These are phyloP conservation scores for Simalia tracyae DNA, from an alignment of 2,797 vertebrate species.

Conservation along the genomic window DNA sequence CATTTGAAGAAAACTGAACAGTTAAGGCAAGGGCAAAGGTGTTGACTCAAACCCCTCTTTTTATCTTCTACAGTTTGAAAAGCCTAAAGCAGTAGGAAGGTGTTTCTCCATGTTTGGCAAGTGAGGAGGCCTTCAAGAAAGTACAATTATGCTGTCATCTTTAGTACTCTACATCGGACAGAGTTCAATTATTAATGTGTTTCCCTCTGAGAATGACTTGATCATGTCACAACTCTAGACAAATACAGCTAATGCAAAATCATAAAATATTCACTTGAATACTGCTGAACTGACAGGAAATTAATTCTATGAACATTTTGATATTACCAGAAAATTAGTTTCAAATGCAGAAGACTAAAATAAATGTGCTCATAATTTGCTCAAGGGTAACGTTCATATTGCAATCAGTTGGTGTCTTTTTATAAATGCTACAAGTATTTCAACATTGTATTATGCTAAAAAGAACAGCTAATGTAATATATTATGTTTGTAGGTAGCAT, in stretches of 20 bases:
- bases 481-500: conserved; percentile 78
- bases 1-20: not conserved
- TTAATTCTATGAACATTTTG: conserved; percentile 87
- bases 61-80: conserved; percentile 68
- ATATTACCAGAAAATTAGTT: conserved; percentile 87
- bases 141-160: conserved; percentile 85
- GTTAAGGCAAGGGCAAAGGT: conserved; percentile 31
- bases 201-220: conserved; percentile 88
- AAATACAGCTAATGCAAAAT: conserved; percentile 94
- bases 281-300: conserved; percentile 87
- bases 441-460: conserved; percentile 79
- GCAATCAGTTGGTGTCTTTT: conserved; percentile 80
- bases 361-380: conserved; percentile 86
- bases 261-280: conserved; percentile 94
- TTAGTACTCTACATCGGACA: conserved; percentile 86
- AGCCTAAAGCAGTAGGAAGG: conserved; percentile 74
- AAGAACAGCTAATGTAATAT: conserved; percentile 76
- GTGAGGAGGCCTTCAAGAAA: conserved; percentile 76
- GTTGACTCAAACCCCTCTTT: not conserved
- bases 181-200: conserved; percentile 96
- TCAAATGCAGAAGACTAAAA: conserved; percentile 82
- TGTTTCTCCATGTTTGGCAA: conserved; percentile 77
- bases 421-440: conserved; percentile 80
- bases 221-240: conserved; percentile 93
- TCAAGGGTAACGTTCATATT: conserved; percentile 82